These are phyloP conservation scores for Caenorhabditis panamensis DNA, from an alignment of 2,888 invertebrate genomes.

Conservation along the genomic window DNA sequence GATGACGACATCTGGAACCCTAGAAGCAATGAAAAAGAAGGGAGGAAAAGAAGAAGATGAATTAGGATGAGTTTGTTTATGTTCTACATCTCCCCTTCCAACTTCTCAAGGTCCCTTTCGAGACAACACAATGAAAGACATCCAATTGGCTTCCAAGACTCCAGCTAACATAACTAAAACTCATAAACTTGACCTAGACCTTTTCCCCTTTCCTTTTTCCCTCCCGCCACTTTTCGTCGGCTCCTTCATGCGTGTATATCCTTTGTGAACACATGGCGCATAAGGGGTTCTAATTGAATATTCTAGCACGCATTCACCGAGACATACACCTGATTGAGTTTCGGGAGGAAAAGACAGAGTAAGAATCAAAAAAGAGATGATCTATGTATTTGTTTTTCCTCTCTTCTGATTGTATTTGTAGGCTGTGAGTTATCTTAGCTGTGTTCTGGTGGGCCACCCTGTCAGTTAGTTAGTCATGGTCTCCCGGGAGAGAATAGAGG, in stretches of 20 bases:
- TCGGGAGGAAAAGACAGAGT: neutral
- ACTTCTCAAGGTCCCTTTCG: too few species aligned
- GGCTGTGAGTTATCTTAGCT: too few species aligned
- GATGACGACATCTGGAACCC: too few species aligned
- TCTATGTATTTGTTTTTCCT: neutral
- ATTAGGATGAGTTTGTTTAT: constrained; percentile 11
- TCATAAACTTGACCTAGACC: neutral
- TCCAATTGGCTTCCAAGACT: neutral
- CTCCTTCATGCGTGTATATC: neutral
- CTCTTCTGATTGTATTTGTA: neutral
- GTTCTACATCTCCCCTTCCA: neutral
- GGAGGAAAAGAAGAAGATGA: neutral
- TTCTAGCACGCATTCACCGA: neutral
- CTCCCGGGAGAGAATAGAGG: neutral
- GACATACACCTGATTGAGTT: constrained; percentile 20
- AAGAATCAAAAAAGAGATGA: constrained; percentile 6
- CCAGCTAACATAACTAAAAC: neutral
- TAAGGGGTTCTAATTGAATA: constrained; percentile 31
- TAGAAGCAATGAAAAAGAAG: neutral
- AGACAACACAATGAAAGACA: too few species aligned
- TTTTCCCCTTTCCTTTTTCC: neutral
- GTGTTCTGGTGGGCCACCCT: neutral
- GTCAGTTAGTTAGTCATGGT: constrained; percentile 1
- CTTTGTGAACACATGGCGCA: constrained; percentile 12
- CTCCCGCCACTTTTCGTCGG: neutral